phyloP scores from a whole-genome alignment of 2,113 vertebrate species.

The Heloderma charlesbogerti region DNA sequence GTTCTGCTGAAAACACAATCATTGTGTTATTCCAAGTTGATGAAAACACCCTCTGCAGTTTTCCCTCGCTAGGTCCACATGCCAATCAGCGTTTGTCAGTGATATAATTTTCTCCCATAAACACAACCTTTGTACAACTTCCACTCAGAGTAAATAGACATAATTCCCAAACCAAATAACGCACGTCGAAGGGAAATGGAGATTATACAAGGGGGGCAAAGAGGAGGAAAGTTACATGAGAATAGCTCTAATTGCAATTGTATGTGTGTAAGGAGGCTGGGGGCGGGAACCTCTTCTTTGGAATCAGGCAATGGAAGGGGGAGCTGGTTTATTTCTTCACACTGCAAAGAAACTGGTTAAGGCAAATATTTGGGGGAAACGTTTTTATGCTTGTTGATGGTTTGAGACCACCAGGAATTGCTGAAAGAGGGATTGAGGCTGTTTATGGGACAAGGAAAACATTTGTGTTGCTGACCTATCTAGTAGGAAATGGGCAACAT shows the following conservation, averaged over 20 bases:
- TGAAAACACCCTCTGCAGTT: slow-evolving; percentile 82
- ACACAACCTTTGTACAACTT: slow-evolving; percentile 84
- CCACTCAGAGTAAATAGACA: slow-evolving; percentile 81
- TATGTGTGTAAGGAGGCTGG: not conserved
- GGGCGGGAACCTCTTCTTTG: slow-evolving; percentile 16
- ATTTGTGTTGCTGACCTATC: slow-evolving; percentile 72
- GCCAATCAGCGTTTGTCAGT: slow-evolving; percentile 85
- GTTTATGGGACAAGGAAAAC: slow-evolving; percentile 76
- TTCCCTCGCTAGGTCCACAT: slow-evolving; percentile 78
- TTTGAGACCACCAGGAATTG: slow-evolving; percentile 78
- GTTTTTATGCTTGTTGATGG: slow-evolving; percentile 69
- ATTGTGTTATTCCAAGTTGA: slow-evolving; percentile 88
- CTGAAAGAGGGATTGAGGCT: slow-evolving; percentile 77
- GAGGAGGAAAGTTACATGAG: slow-evolving; percentile 69
- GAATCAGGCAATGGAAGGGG: slow-evolving; percentile 20
- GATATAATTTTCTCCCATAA: slow-evolving; percentile 84
- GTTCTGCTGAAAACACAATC: slow-evolving; percentile 86
- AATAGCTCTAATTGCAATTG: slow-evolving; percentile 74
- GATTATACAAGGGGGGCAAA: slow-evolving; percentile 76
- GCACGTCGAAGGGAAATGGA: slow-evolving; percentile 73
- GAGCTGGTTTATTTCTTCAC: slow-evolving; percentile 63
- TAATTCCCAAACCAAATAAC: slow-evolving; percentile 85
- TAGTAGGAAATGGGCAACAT: slow-evolving; percentile 73
- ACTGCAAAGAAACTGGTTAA: slow-evolving; percentile 58
- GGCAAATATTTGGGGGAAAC: slow-evolving; percentile 55